Percentiles rank a stretch among this genome's conserved stretches.
phyloP scores from a whole-genome alignment of 2,113 vertebrate species.

The Agelaius phoeniceus region DNA sequence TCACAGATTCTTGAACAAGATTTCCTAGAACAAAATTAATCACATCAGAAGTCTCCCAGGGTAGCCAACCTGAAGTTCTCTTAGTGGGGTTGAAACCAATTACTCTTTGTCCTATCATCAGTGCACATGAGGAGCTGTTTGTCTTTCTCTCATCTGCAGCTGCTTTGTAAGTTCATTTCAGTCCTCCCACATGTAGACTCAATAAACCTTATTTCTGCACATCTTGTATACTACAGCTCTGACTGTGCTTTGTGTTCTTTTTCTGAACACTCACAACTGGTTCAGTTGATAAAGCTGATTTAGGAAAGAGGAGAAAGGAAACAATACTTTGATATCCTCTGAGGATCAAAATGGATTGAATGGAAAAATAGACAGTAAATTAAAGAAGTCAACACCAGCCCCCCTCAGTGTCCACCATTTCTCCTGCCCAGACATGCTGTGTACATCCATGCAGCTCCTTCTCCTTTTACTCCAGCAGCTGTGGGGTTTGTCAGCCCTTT shows the following conservation, averaged over 20 bases:
- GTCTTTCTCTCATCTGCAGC: background rate
- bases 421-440: background rate
- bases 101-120: background rate
- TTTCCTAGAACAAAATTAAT: background rate
- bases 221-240: background rate
- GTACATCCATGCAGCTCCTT: background rate
- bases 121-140: background rate
- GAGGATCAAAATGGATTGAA: background rate
- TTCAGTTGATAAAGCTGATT: background rate
- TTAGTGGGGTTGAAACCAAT: background rate
- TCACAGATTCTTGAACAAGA: background rate
- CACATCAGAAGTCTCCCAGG: background rate
- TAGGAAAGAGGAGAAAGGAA: background rate
- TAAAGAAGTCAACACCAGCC: background rate
- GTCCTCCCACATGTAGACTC: background rate
- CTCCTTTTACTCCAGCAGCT: background rate
- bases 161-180: background rate
- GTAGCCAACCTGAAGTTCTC: background rate
- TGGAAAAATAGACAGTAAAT: background rate
- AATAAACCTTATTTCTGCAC: background rate
- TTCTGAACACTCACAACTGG: background rate
- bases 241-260: background rate
- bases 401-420: background rate
- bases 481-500: conserved; percentile 25
- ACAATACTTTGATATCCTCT: background rate